Base-by-base conservation (phyloP, 2,888 invertebrate genomes). In the Watsonalla cultraria region DNA sequence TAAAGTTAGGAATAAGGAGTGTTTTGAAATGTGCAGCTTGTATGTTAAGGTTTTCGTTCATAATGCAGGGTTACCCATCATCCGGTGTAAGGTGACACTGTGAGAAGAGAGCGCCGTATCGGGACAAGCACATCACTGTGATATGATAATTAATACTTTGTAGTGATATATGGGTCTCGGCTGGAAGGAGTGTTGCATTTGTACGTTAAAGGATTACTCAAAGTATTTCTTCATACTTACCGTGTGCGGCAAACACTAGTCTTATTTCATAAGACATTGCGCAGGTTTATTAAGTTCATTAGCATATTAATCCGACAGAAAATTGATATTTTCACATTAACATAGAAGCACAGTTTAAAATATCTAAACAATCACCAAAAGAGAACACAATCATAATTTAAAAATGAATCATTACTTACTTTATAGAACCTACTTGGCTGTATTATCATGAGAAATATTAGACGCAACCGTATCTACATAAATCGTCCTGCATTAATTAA, bases 11-110 rank as follows among this genome's bases (percentile, higher is more conserved):
- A 8, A 53, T 70, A 70, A 55, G 62, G 69, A 54, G 53, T 35
- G 49, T 49, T 52, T 59, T 65, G 5, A 13, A 11, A 14, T 52
- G 45, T 50, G n/a, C n/a, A 39, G 46, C 2, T 9, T 35, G n/a
- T 5, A 24, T 52, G 56, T 60, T 55, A 70, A 65, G 67, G 69
- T 73, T 78, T 74, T 70, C 70, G 72, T 66, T 70, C 70, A 64
- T 70, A 70, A 68, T 78, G 78, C 80, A 78, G 82, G 80, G 84
- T 81, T 79, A 80, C 78, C 72, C 75, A 76, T 70, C 80, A 86
- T 88, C 87, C 87, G 85, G 86, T 84, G 86, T 86, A 88, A 88
- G 74, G 59, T 76, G 82, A 87, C 78, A 84, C 80, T 88, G 86
- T 87, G 87, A 88, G 88, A 87, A 85, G 77, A 78, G 72, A 70